These are phyloP conservation scores for Vulpes lagopus DNA, from an alignment of 2,113 vertebrate species.

Conservation along the genomic window DNA sequence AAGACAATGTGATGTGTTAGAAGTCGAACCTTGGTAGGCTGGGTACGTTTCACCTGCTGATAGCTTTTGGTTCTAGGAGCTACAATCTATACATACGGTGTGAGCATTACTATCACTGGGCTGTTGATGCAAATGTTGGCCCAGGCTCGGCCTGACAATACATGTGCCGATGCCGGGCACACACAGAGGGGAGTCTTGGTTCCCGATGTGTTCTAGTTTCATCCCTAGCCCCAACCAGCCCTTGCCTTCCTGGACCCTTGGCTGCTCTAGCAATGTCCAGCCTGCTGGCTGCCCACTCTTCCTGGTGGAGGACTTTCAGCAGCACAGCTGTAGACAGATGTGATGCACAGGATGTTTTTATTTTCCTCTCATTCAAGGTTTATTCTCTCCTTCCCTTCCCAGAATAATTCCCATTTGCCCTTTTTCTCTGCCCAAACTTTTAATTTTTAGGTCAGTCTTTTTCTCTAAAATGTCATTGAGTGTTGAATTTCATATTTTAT, in stretches of 20 bases:
- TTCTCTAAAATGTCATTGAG: neutral
- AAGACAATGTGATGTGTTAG: neutral
- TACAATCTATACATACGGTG: rapidly evolving
- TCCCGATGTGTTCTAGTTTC: neutral
- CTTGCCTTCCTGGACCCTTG: neutral
- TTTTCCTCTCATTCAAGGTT: neutral
- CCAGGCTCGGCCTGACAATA: rapidly evolving
- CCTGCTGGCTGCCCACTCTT: conserved; percentile 14
- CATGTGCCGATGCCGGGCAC: rapidly evolving
- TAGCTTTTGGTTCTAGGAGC: rapidly evolving
- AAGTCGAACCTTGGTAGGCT: neutral
- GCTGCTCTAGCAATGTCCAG: neutral
- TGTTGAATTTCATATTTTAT: too few species aligned
- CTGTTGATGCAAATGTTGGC: neutral
- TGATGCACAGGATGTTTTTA: too few species aligned
- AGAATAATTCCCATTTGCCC: neutral
- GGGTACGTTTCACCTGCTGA: neutral
- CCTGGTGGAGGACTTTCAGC: conserved; percentile 45
- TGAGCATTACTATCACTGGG: neutral
- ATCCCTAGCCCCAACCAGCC: neutral
- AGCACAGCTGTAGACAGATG: conserved; percentile 56
- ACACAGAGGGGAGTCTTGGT: neutral
- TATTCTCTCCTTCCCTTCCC: neutral
- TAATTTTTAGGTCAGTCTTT: neutral
- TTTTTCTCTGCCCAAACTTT: neutral